phyloP scores from a whole-genome alignment of 30 jellyfish, hydroid and myxozoan genomes.

The Hydractinia symbiolongicarpus region DNA sequence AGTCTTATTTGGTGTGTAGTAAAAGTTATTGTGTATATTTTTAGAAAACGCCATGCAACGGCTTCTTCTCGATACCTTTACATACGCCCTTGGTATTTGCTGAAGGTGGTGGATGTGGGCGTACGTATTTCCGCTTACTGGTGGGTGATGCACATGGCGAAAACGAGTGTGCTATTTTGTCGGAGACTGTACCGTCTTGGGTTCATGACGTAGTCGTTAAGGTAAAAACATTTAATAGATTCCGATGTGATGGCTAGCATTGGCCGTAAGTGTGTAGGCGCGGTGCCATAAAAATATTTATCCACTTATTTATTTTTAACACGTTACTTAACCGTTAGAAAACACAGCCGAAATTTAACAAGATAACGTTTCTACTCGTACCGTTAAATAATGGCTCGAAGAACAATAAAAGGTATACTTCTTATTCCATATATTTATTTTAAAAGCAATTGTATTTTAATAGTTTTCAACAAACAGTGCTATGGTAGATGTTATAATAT shows the following conservation, averaged over 20 bases:
- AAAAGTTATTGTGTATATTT: not conserved
- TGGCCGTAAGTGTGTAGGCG: no score
- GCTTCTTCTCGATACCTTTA: slow-evolving; percentile 55
- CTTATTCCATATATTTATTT: no score
- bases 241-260: not conserved
- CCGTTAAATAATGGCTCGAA: slow-evolving; percentile 80
- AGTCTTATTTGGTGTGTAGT: no score
- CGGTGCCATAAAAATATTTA: no score
- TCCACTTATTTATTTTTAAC: no score
- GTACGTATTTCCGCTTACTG: slow-evolving; percentile 68
- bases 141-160: slow-evolving; percentile 82
- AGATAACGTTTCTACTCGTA: slow-evolving; percentile 56
- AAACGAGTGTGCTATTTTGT: slow-evolving; percentile 67
- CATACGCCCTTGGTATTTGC: slow-evolving; percentile 86
- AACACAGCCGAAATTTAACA: slow-evolving; percentile 64
- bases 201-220: slow-evolving; percentile 64
- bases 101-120: slow-evolving; percentile 87
- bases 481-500: no score
- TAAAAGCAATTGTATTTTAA: no score
- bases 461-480: no score
- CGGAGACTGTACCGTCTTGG: slow-evolving; percentile 86
- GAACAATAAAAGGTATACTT: slow-evolving; percentile 56
- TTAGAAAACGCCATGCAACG: slow-evolving; percentile 63
- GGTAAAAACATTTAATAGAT: slow-evolving; percentile 52
- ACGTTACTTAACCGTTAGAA: slow-evolving; percentile 19